Conservation (phyloP, 2,797 vertebrate species). For the Rhinophrynus dorsalis region DNA sequence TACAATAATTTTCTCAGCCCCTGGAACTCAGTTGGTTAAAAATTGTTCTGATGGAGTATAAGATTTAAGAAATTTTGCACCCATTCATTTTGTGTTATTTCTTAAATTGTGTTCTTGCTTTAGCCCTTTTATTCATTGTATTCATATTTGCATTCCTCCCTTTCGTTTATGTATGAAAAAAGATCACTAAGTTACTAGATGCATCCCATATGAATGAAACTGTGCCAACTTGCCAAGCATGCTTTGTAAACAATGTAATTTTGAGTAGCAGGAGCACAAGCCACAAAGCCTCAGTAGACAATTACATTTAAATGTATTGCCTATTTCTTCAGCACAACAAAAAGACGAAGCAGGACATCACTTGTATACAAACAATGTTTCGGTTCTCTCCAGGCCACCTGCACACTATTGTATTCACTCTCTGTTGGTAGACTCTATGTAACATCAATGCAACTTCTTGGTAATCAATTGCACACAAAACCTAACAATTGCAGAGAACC, state of each 20-base stretch:
- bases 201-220: slow-evolving; percentile 36
- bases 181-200: slow-evolving; percentile 38
- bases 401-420: slow-evolving; percentile 31
- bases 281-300: slow-evolving; percentile 46
- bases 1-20: no score
- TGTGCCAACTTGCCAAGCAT: slow-evolving; percentile 35
- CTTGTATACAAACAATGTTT: slow-evolving; percentile 46
- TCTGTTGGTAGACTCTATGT: slow-evolving; percentile 24
- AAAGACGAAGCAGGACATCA: slow-evolving; percentile 48
- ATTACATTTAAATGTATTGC: slow-evolving; percentile 50
- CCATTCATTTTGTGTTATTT: slow-evolving; percentile 20
- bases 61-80: no score
- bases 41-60: background rate
- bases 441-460: slow-evolving; percentile 25
- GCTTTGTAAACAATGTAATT: slow-evolving; percentile 49
- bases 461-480: slow-evolving; percentile 38
- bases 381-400: slow-evolving; percentile 41
- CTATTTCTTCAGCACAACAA: slow-evolving; percentile 43
- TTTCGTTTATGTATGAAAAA: slow-evolving; percentile 24
- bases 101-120: slow-evolving; percentile 16
- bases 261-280: slow-evolving; percentile 40
- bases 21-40: no score
- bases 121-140: slow-evolving; percentile 7
- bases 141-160: slow-evolving; percentile 22
- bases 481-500: slow-evolving; percentile 16